A percentile compares a stretch with the other conserved stretches of the same genome.
These are phyloP conservation scores for Protonemura montana DNA, from an alignment of 2,888 invertebrate species.

Conservation along the genomic window DNA sequence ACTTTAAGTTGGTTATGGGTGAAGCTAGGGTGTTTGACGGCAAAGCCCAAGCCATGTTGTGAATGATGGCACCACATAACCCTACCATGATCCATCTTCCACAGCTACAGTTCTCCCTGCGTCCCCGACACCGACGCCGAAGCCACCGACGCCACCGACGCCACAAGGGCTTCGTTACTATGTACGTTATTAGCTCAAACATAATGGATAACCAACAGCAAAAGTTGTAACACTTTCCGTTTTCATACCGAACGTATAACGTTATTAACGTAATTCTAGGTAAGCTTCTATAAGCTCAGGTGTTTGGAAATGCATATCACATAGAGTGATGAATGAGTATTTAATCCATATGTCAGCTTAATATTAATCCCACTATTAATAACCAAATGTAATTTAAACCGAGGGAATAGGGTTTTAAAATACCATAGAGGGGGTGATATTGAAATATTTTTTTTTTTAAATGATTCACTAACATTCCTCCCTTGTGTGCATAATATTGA, in stretches of 20 bases:
- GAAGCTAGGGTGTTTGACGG: constrained; percentile 27
- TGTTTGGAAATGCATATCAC: constrained; percentile 35
- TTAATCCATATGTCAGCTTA: constrained; percentile 32
- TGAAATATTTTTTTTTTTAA: background rate
- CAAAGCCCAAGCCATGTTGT: constrained; percentile 28
- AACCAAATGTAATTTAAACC: background rate
- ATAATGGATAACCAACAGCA: constrained; percentile 35
- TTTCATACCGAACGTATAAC: background rate
- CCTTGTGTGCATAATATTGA: background rate
- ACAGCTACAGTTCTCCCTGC: background rate
- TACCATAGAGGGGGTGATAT: background rate
- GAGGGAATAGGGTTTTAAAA: background rate
- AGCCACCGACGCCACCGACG: background rate
- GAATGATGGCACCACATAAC: constrained; percentile 39
- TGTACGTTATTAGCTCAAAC: constrained; percentile 37
- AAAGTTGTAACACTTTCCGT: constrained; percentile 32
- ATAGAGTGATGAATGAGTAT: constrained; percentile 36
- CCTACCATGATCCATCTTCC: constrained; percentile 36
- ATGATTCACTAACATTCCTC: background rate
- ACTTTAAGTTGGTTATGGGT: background rate
- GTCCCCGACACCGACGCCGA: too few species aligned
- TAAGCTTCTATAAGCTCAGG: constrained; percentile 29
- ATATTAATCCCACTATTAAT: constrained; percentile 8
- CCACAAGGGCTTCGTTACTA: constrained; percentile 15
- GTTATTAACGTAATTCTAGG: constrained; percentile 28